Evolutionary conservation across 2,113 vertebrate species (phyloP).

Genomic region (Hypomesus transpacificus): DNA sequence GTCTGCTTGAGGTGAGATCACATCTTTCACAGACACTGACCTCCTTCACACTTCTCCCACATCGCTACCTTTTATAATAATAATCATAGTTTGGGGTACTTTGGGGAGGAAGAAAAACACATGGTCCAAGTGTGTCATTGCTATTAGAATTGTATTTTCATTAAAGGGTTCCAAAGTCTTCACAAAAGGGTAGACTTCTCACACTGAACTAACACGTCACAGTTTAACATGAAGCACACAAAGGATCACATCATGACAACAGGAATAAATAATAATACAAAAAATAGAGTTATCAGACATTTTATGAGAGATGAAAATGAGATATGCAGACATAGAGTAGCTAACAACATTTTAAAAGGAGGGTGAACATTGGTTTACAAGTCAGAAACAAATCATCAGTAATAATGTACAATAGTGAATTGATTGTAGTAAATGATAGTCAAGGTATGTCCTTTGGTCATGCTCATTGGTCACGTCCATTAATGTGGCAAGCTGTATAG

Average conservation of each 20-base stretch:
- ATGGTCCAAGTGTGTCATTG: conserved; percentile 24
- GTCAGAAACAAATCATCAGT: conserved; percentile 26
- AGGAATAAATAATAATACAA: conserved; percentile 51
- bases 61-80: too few species aligned
- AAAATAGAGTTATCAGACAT: conserved; percentile 5
- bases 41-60: too few species aligned
- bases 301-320: conserved; percentile 43
- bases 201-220: conserved; percentile 61
- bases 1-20: too few species aligned
- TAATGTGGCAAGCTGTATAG: conserved; percentile 42
- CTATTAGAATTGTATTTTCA: conserved; percentile 63
- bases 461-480: conserved; percentile 40
- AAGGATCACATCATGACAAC: conserved; percentile 48
- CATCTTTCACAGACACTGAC: too few species aligned
- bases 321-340: conserved; percentile 48
- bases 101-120: not conserved
- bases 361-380: conserved; percentile 42
- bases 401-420: conserved; percentile 39
- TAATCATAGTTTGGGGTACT: too few species aligned
- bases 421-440: conserved; percentile 51
- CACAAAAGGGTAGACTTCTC: conserved; percentile 70
- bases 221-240: conserved; percentile 48
- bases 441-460: conserved; percentile 41
- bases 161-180: conserved; percentile 73
- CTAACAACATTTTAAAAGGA: conserved; percentile 30